Percentiles rank a stretch among this genome's conserved stretches.
phyloP scores from a whole-genome alignment of 35 echinoderm and acorn worm genomes.

The Ophiothrix spiculata region DNA sequence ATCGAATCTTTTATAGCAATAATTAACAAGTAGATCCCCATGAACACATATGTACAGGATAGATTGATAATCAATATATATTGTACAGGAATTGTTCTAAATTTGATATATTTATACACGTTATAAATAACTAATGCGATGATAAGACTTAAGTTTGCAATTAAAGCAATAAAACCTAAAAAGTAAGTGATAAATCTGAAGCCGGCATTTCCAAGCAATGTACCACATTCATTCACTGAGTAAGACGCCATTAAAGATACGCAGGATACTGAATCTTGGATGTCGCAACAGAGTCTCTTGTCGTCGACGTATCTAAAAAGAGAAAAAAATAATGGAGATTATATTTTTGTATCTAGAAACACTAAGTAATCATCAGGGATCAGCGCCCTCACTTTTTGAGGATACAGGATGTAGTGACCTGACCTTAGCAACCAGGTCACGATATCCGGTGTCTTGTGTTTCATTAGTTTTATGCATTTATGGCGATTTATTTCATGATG shows the following conservation, averaged over 20 bases:
- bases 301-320: background rate
- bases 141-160: background rate
- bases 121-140: background rate
- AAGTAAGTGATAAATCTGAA: background rate
- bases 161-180: background rate
- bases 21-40: background rate
- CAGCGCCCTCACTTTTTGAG: no score
- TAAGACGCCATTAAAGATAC: background rate
- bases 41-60: background rate
- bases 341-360: no score
- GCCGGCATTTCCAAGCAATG: background rate
- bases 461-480: no score
- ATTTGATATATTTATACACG: no score
- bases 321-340: no score
- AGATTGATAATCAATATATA: background rate
- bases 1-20: background rate
- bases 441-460: no score
- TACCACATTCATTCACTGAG: background rate
- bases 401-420: no score
- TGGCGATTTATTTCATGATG: no score
- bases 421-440: no score
- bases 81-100: no score
- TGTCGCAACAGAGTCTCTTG: background rate
- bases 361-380: no score
- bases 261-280: background rate